A percentile compares a stretch with the other conserved stretches of the same genome.
These are phyloP conservation scores for Hydroisotoma schaefferi DNA, from an alignment of 2,888 invertebrate genomes.

Conservation along the genomic window DNA sequence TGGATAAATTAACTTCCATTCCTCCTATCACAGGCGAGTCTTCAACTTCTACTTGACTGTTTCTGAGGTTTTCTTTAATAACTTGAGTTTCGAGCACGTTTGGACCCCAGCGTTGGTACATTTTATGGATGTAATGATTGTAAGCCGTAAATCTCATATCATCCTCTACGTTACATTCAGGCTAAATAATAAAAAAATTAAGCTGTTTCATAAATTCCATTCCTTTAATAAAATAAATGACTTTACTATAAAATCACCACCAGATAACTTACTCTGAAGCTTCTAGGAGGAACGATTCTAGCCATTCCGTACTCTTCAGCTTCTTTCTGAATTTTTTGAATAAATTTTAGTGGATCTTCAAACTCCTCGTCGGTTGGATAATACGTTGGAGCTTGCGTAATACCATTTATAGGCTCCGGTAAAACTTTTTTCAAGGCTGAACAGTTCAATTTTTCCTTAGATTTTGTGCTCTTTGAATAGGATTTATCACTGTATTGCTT, in stretches of 20 bases:
- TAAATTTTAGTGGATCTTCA: constrained; percentile 77
- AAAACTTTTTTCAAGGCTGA: background rate
- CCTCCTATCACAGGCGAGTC: constrained; percentile 68
- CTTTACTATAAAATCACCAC: too few relatives aligned
- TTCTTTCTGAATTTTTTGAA: constrained; percentile 70
- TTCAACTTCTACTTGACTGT: constrained; percentile 36
- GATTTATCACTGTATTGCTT: background rate
- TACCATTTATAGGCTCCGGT: background rate
- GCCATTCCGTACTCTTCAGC: constrained; percentile 83
- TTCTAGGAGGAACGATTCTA: constrained; percentile 76
- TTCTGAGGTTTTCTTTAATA: constrained; percentile 57
- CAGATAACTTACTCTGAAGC: constrained; percentile 60
- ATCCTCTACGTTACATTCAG: constrained; percentile 77
- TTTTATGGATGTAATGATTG: constrained; percentile 84
- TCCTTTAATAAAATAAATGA: too few relatives aligned
- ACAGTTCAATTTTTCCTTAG: background rate
- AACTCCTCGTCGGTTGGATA: constrained; percentile 79
- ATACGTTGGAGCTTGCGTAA: constrained; percentile 70
- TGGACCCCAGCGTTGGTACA: constrained; percentile 84
- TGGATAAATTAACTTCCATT: constrained; percentile 83
- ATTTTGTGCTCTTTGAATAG: background rate
- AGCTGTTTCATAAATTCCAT: background rate
- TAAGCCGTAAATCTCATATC: constrained; percentile 81
- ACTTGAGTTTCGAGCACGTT: constrained; percentile 79
- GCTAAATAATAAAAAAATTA: constrained; percentile 53